A percentile compares a stretch with the other conserved stretches of the same genome.
These are phyloP conservation scores for Petromus typicus DNA, from an alignment of 2,113 vertebrate genomes.

Conservation along the genomic window DNA sequence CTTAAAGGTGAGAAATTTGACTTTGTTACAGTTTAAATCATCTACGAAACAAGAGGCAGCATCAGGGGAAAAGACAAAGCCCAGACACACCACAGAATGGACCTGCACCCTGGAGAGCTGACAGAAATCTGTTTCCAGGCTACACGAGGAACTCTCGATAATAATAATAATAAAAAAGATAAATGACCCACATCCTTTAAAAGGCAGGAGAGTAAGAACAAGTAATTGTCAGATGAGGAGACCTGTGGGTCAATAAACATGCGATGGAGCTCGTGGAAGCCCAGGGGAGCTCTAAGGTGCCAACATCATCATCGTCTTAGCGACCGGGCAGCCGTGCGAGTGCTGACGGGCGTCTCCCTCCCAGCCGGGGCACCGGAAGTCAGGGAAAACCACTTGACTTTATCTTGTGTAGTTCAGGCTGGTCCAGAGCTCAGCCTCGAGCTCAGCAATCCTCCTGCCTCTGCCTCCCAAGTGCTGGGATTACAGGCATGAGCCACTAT, in stretches of 20 bases:
- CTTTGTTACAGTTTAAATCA: constrained; percentile 58
- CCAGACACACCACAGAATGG: background rate
- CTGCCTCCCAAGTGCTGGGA: no score
- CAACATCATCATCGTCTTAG: background rate
- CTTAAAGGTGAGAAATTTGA: constrained; percentile 63
- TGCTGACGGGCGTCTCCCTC: background rate
- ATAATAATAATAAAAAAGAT: constrained; percentile 55
- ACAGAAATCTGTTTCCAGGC: constrained; percentile 10
- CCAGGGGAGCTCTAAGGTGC: background rate
- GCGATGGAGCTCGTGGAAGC: background rate
- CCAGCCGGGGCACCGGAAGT: background rate
- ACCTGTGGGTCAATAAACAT: background rate
- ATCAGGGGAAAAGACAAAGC: constrained; percentile 33
- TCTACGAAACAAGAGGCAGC: constrained; percentile 35
- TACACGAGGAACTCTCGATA: constrained; percentile 58
- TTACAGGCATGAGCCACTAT: no score
- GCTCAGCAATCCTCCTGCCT: no score
- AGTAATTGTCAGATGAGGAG: background rate
- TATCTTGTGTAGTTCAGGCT: no score
- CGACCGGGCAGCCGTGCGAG: background rate
- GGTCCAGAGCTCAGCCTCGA: no score
- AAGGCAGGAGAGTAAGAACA: constrained; percentile 21
- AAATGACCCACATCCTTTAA: constrained; percentile 40
- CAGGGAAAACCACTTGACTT: background rate
- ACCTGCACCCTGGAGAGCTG: background rate